Base-by-base conservation (phyloP, 1,140 invertebrate genomes). In the Aphaenogaster floridana region DNA sequence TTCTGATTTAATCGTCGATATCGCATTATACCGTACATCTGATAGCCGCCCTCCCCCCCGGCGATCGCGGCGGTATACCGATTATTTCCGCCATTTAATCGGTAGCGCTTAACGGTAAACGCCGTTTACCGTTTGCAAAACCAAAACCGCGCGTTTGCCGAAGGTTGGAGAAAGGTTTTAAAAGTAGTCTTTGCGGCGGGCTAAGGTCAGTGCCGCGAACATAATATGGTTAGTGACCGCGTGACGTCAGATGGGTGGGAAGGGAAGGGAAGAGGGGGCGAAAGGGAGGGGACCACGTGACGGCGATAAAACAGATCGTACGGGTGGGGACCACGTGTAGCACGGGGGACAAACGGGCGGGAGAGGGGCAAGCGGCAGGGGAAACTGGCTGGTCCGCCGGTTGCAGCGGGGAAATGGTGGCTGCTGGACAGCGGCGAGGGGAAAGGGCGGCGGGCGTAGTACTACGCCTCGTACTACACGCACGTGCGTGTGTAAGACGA, bases 381-480 rank as follows among this genome's bases (percentile, higher is more conserved):
- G 17, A 69, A 71, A 80, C 76, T 74, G 88, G 72, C 66, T 86
- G 86, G 74, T 80, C 74, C 54, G 52, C 54, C 34, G 64, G 42
- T 68, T 78, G 52, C 79, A 86, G 17, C 42, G 64, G 86, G 79
- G 78, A 71, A 77, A 15, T 77, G 21, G 68, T 63, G 11, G 64
- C n/a, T 28, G 72, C 13, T 54, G 54, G 15, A 76, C 28, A 77
- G 88, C 11, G 83, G 42, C 11, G 45, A 66, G 79, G 81, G 88
- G 80, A 61, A 77, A 78, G 52, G 86, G 36, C 68, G 74, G 80
- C 59, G 42, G 42, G 68, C 92, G 92, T 94, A 94, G 94, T 94
- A 94, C 93, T 94, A 94, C 93, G 94, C 77, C 88, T 93, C 93
- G 94, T 94, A 94, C 94, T 94, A 94, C 92, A 94, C 92, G 92